Conservation (phyloP, 2,113 vertebrate genomes). For the Speoplatyrhinus poulsoni region DNA sequence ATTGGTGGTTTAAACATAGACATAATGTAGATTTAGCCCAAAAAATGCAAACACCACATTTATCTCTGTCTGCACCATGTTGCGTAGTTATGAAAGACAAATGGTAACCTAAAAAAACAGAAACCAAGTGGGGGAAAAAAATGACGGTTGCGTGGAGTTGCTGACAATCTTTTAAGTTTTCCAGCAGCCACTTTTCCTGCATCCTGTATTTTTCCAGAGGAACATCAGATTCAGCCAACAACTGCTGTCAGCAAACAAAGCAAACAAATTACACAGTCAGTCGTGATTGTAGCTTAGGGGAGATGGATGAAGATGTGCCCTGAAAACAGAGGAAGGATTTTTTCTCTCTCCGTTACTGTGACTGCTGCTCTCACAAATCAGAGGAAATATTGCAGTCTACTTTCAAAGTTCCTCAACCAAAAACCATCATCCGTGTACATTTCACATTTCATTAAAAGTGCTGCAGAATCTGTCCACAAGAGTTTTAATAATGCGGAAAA, state of each 20-base stretch:
- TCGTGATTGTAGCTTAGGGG: conserved; percentile 50
- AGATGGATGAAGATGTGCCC: conserved; percentile 63
- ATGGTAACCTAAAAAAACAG: conserved; percentile 3
- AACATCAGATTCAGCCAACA: conserved; percentile 61
- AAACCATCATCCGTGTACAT: conserved; percentile 32
- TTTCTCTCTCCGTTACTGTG: conserved; percentile 16
- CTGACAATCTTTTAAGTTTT: conserved; percentile 32
- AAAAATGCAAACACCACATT: conserved; percentile 14
- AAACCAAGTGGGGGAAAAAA: conserved; percentile 29
- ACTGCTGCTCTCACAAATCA: conserved; percentile 39
- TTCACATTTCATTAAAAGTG: conserved; percentile 26
- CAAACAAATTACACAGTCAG: conserved; percentile 66
- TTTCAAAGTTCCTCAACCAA: conserved; percentile 18
- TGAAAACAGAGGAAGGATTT: conserved; percentile 53
- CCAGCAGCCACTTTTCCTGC: background rate
- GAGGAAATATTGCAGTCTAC: conserved; percentile 28
- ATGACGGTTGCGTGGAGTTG: conserved; percentile 41
- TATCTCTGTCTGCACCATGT: conserved; percentile 32
- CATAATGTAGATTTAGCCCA: background rate
- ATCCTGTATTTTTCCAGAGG: conserved; percentile 35
- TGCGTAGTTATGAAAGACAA: conserved; percentile 17
- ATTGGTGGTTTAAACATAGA: background rate
- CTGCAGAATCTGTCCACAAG: conserved; percentile 25
- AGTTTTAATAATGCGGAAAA: conserved; percentile 25
- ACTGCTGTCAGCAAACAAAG: conserved; percentile 68